These are phyloP conservation scores for Dasysyrphus tricinctus DNA, from an alignment of 2,888 invertebrate genomes.

Conservation along the genomic window DNA sequence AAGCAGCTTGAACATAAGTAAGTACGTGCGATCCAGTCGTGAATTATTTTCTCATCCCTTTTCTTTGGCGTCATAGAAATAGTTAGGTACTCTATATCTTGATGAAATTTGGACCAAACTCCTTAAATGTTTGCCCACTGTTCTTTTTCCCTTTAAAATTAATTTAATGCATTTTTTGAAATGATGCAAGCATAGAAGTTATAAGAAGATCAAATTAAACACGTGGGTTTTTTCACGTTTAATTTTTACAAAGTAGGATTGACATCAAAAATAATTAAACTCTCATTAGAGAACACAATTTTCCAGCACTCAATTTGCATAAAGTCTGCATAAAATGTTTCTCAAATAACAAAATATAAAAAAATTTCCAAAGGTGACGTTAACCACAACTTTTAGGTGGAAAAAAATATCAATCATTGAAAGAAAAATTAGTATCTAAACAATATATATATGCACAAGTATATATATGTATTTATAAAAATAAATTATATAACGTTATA, in stretches of 20 bases:
- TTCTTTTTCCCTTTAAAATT: not conserved
- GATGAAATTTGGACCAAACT: too few species aligned
- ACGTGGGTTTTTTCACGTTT: constrained; percentile 18
- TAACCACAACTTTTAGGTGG: constrained; percentile 6
- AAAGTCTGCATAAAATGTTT: constrained; percentile 39
- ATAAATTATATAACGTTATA: not conserved
- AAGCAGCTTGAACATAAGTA: too few species aligned
- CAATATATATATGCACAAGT: not conserved
- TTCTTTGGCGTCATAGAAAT: too few species aligned
- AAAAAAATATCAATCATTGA: not conserved
- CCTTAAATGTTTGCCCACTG: too few species aligned
- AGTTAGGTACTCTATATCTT: too few species aligned
- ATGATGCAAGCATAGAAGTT: too few species aligned
- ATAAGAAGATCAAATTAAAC: too few species aligned
- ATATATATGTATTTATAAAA: not conserved
- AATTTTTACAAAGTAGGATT: constrained; percentile 37
- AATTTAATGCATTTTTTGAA: not conserved
- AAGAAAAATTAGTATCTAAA: not conserved
- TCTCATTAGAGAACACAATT: constrained; percentile 58
- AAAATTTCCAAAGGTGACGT: not conserved
- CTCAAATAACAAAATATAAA: constrained; percentile 13
- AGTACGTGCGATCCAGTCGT: too few species aligned
- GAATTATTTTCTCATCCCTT: too few species aligned
- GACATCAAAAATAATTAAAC: constrained; percentile 66
- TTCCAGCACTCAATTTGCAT: constrained; percentile 59